Conservation (phyloP, 1,140 invertebrate species). For the Apocrypta bakeri region DNA sequence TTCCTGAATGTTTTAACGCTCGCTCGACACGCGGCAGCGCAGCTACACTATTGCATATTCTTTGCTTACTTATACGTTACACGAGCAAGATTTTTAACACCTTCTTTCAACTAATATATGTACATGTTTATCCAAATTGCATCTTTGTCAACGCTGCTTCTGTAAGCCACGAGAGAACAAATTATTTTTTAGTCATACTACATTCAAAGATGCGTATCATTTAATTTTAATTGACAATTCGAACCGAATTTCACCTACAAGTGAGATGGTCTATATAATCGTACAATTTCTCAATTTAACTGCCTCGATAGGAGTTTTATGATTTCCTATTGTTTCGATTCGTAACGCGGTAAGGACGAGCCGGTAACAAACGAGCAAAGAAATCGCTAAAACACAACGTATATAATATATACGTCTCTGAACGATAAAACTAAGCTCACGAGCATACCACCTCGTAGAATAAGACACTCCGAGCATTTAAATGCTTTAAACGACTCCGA, state of each 20-base stretch:
- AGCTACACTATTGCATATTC: not conserved
- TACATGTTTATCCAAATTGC: not conserved
- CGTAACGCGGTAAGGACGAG: not conserved
- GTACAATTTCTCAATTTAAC: not conserved
- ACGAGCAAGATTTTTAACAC: not conserved
- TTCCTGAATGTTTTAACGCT: conserved; percentile 4
- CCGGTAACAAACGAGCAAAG: not conserved
- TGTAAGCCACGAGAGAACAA: too few relatives aligned
- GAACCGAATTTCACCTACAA: not conserved
- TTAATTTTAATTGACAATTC: too few relatives aligned
- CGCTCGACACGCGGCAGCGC: too few relatives aligned
- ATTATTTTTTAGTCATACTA: too few relatives aligned
- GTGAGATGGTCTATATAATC: too few relatives aligned
- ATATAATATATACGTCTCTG: not conserved
- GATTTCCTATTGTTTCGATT: not conserved
- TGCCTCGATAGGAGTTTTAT: not conserved
- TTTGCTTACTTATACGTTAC: not conserved
- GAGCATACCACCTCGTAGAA: not conserved
- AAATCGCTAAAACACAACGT: too few relatives aligned
- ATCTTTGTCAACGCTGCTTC: too few relatives aligned
- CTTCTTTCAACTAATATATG: too few relatives aligned
- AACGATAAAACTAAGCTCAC: not conserved
- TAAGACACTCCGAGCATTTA: conserved; percentile 1
- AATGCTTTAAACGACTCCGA: not conserved
- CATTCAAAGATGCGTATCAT: too few relatives aligned